Evolutionary conservation across 2,888 invertebrate species (phyloP).

Genomic region (Pardosa pseudoannulata): DNA sequence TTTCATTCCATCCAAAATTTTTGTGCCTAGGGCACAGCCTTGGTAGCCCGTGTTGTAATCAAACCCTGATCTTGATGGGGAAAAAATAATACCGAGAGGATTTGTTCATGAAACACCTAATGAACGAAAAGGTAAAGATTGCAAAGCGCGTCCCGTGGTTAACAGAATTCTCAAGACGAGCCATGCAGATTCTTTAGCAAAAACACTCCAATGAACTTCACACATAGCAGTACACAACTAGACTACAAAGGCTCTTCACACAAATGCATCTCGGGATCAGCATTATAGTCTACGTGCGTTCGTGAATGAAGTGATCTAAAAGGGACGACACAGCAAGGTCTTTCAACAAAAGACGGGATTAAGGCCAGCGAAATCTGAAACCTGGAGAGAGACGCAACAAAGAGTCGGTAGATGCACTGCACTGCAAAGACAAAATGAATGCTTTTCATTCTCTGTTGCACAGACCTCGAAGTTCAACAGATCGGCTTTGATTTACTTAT

Average conservation of each 20-base stretch:
- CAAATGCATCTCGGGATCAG: not conserved
- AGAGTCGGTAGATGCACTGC: conserved; percentile 19
- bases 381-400: conserved; percentile 28
- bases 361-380: conserved; percentile 64
- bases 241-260: not conserved
- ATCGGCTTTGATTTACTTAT: not conserved
- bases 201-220: no score
- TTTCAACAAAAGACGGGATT: conserved; percentile 71
- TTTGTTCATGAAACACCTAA: no score
- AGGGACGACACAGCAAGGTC: conserved; percentile 48
- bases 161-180: no score
- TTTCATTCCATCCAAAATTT: no score
- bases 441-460: conserved; percentile 29
- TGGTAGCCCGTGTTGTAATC: no score
- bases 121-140: no score
- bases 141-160: no score
- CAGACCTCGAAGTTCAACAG: not conserved
- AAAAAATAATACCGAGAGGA: no score
- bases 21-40: no score
- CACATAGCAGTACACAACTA: not conserved
- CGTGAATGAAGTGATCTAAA: conserved; percentile 6
- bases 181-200: no score
- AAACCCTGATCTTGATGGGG: no score
- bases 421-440: conserved; percentile 16
- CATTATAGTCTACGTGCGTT: not conserved